Evolutionary conservation across 2,113 vertebrate genomes (phyloP).

Genomic region (Bambusicola thoracicus): DNA sequence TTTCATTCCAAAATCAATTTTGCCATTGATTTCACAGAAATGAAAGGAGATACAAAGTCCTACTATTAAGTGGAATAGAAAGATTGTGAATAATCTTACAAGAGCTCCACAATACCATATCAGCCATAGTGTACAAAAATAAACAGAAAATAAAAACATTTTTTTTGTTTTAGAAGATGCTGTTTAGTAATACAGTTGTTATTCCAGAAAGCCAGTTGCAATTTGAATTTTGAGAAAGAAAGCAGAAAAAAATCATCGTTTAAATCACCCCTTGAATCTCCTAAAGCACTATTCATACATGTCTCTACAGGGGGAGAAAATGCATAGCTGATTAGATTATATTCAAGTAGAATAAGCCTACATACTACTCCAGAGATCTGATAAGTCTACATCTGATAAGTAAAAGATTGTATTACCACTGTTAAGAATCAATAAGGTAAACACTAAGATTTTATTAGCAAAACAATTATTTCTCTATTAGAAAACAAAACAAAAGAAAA

Average conservation of each 20-base stretch:
- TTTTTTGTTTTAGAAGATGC: background rate
- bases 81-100: background rate
- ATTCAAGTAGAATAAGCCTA: background rate
- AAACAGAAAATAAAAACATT: background rate
- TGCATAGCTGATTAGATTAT: background rate
- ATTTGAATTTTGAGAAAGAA: slow-evolving; percentile 25
- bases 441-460: slow-evolving; percentile 2
- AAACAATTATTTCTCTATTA: background rate
- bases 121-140: background rate
- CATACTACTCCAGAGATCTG: background rate
- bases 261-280: background rate
- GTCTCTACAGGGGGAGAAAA: background rate
- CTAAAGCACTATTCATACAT: background rate
- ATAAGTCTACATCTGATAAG: background rate
- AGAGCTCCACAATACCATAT: background rate
- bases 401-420: background rate
- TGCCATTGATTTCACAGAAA: background rate
- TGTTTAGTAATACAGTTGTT: background rate
- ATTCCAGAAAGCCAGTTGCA: background rate
- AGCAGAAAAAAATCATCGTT: background rate
- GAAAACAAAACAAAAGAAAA: background rate
- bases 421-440: background rate
- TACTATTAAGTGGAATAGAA: background rate
- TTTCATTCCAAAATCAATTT: slow-evolving; percentile 39
- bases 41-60: background rate